Evolutionary conservation across 2,797 vertebrate genomes (phyloP).

Genomic region (Merluccius polli): DNA sequence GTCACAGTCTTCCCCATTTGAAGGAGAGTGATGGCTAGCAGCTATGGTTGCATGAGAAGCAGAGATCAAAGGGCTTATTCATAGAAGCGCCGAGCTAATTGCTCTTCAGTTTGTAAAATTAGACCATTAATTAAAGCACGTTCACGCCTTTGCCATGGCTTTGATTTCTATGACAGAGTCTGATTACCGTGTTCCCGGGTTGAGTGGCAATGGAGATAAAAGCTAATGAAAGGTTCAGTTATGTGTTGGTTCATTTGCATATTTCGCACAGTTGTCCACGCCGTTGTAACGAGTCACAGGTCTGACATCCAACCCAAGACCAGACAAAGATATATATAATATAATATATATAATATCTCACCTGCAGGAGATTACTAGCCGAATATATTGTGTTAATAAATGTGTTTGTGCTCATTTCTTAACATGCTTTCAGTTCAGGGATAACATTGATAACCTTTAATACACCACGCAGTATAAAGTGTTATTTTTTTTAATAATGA

Average conservation of each 20-base stretch:
- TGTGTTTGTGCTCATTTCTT: neutral
- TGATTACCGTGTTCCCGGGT: neutral
- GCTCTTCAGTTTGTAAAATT: neutral
- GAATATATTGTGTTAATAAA: neutral
- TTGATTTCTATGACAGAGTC: neutral
- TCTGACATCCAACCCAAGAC: neutral
- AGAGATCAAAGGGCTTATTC: neutral
- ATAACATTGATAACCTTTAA: neutral
- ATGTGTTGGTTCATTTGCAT: neutral
- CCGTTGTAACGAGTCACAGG: neutral
- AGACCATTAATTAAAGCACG: neutral
- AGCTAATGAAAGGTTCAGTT: neutral
- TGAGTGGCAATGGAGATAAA: neutral
- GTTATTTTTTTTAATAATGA: neutral
- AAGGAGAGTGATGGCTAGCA: no score
- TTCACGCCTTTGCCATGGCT: neutral
- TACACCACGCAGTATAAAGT: neutral
- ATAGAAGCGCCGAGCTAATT: neutral
- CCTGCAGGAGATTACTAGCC: neutral
- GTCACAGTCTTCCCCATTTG: no score
- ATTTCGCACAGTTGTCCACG: neutral
- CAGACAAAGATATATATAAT: no score
- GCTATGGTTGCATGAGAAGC: no score
- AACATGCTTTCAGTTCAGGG: neutral
- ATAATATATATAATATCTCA: neutral